These are phyloP conservation scores for Oreamnos americanus DNA, from an alignment of 2,113 vertebrate species.

Conservation along the genomic window DNA sequence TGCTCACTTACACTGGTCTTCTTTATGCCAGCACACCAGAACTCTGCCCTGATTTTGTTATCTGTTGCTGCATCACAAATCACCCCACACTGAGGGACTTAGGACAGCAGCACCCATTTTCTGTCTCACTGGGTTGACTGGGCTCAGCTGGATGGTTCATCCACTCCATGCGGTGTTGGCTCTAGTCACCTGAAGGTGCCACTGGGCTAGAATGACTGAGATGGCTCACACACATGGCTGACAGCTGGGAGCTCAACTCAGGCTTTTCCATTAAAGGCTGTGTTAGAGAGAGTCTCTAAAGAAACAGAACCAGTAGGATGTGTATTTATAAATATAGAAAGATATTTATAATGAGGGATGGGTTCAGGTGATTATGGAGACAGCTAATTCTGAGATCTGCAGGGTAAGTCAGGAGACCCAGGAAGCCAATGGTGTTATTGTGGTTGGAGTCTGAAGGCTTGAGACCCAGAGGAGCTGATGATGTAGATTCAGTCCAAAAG, in stretches of 20 bases:
- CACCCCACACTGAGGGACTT: neutral
- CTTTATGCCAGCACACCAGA: neutral
- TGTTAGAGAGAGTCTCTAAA: neutral
- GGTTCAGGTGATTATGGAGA: neutral
- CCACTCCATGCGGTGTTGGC: neutral
- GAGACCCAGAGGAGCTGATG: neutral
- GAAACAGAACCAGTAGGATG: neutral
- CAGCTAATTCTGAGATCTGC: neutral
- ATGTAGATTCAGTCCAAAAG: neutral
- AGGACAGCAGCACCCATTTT: neutral
- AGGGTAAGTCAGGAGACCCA: neutral
- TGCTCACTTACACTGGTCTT: neutral
- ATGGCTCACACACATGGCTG: neutral
- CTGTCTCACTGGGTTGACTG: neutral
- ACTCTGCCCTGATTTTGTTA: neutral
- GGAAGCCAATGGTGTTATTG: neutral
- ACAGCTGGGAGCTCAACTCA: neutral
- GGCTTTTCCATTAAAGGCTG: neutral
- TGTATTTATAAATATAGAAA: neutral
- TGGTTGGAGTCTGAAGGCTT: neutral
- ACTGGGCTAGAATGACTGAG: neutral
- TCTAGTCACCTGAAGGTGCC: neutral
- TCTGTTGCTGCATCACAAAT: neutral
- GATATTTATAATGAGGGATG: neutral
- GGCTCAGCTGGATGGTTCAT: neutral